Evolutionary conservation across 2,888 invertebrate species (phyloP), one percentile per base, ranked within the genome.

Genomic region (Vannuccia rotundouncinata): DNA sequence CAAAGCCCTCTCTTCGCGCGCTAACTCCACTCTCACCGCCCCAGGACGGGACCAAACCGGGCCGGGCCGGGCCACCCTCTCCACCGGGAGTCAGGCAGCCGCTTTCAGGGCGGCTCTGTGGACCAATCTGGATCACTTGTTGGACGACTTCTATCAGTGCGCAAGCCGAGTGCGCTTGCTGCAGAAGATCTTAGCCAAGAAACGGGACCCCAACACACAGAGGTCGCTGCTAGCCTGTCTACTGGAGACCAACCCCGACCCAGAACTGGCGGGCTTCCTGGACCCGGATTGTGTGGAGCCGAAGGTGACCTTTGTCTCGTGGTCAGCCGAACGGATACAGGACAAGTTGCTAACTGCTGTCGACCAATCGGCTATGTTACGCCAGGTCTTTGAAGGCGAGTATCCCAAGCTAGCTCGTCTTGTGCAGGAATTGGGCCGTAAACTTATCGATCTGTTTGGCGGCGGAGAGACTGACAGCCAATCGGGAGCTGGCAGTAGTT

Each of bases 51-150:
- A 13, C 2, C 2, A n/a, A 25, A 22, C 75, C 59, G 77, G 17
- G 2, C 91, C 91, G 0, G 92, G 92, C 1, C 88, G 91, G 84
- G 90, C 91, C 0, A 88, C 90, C 45, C 89, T 91, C 84, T 91
- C 91, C 2, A 88, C 90, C 0, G 88, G 90, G 60, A 90, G 90
- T 5, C 90, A 90, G 82, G 89, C 90, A 5, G 89, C 90, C 29
- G 89, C 91, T 78, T 85, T 92, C 84, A 88, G 92, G 82, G 90
- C 90, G 60, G 90, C 92, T 85, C 90, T 96, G 1, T 96, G 95
- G 95, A 92, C 92, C 82, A 94, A 94, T 84, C 91, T 96, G 85
- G 95, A 95, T 85, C 93, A 92, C 88, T 89, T 94, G 5, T 93
- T 95, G 85, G 92, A 93, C 45, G 1, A 25, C 45, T 27, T 77